Evolutionary conservation across 2,113 vertebrate genomes (phyloP), one percentile per base, ranked within the genome.

Genomic region (Pelecanoides urinatrix): DNA sequence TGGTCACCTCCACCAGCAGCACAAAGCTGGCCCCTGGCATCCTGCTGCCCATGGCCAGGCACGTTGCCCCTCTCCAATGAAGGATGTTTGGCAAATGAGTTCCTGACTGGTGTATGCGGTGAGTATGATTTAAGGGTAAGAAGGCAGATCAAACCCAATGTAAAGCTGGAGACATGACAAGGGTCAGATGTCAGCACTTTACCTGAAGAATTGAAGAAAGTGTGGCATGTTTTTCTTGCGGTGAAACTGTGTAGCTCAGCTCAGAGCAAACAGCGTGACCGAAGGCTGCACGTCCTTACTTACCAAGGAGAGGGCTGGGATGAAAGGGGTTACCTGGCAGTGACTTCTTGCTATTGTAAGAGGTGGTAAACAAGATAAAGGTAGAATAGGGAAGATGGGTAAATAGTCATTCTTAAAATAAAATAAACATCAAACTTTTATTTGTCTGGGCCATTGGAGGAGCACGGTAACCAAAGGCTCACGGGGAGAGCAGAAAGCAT

Each of bases 51-150:
- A 2, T 5, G 8, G 9, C 61, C n/a, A 10, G 45, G 17, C 40
- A 12, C 1, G 0, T 49, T 55, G 30, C 23, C 49, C 8, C 19
- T 38, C 4, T 8, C 53, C 1, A 1, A 12, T 4, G 55, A 17
- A 62, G 81, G 75, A 10, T 19, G 49, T 14, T 50, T 15, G 65
- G 47, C 47, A 36, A 44, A 20, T 1, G 16, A 56, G 6, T 29
- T 42, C 53, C 42, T 4, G 25, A 4, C 25, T 25, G 38, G 12
- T 11, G 27, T 3, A 6, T 0, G 8, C 0, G 0, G 45, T 23
- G 42, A 23, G 13, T 10, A 1, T 1, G 53, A 56, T 63, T 73
- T 45, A 30, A 56, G 49, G 79, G 34, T 34, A 42, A 42, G 84
- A 20, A 25, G 32, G 59, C 30, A 38, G 38, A 19, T 32, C 26